Percentiles rank a stretch among this genome's conserved stretches.
Evolutionary conservation across 1,140 invertebrate genomes (phyloP).

Genomic region (Oreohelix idahoensis): DNA sequence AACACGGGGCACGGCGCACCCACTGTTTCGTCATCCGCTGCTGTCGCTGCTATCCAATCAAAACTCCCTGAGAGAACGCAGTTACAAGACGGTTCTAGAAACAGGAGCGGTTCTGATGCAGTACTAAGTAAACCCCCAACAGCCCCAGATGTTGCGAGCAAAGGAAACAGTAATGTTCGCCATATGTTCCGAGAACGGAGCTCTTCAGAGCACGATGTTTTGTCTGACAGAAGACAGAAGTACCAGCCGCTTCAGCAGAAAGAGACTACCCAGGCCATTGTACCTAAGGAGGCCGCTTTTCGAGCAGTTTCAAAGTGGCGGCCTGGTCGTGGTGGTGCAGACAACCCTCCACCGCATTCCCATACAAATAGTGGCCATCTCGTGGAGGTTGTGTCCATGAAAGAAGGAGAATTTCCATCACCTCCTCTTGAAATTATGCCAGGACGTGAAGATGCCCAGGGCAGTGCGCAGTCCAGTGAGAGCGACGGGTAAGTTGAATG

Average conservation of each 20-base stretch:
- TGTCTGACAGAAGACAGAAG: slow-evolving; percentile 15
- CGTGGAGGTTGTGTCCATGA: background rate
- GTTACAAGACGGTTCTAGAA: slow-evolving; percentile 18
- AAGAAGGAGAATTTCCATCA: background rate
- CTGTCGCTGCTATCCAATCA: background rate
- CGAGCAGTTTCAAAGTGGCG: background rate
- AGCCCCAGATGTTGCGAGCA: background rate
- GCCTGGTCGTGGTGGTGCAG: background rate
- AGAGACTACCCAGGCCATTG: background rate
- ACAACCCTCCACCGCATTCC: slow-evolving; percentile 52
- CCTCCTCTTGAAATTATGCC: background rate
- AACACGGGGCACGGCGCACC: background rate
- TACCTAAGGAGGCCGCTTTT: background rate
- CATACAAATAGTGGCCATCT: slow-evolving; percentile 24
- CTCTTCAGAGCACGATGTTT: slow-evolving; percentile 30
- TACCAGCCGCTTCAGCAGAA: background rate
- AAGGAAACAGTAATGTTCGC: background rate
- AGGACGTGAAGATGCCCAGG: background rate
- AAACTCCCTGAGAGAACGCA: slow-evolving; percentile 24
- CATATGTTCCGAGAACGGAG: background rate
- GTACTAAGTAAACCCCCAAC: background rate
- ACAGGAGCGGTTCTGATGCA: slow-evolving; percentile 40
- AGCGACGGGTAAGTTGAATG: too few relatives aligned
- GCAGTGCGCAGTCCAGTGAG: background rate
- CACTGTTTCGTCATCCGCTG: background rate